These are phyloP conservation scores for Eupeodes luniger DNA, from an alignment of 2,888 invertebrate species.

Conservation along the genomic window DNA sequence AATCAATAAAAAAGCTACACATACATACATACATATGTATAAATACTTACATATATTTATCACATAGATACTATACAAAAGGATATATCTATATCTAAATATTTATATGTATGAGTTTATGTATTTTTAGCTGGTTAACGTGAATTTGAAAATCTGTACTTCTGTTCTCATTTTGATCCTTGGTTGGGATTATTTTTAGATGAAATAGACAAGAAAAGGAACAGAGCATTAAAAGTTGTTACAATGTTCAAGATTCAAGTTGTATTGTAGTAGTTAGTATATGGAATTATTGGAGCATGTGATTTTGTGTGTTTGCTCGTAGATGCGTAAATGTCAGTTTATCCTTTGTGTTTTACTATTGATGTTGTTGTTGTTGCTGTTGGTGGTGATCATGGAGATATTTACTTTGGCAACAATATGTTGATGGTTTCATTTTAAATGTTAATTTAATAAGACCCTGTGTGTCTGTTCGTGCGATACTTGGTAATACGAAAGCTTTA, in stretches of 20 bases:
- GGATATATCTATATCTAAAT: not conserved
- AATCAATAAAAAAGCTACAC: conserved; percentile 33
- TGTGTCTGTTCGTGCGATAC: not conserved
- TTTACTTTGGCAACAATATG: conserved; percentile 24
- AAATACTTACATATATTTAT: not conserved
- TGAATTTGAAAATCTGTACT: conserved; percentile 57
- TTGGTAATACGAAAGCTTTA: not conserved
- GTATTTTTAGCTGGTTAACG: conserved; percentile 40
- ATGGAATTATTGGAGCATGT: conserved; percentile 22
- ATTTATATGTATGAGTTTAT: not conserved
- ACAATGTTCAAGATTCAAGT: conserved; percentile 37
- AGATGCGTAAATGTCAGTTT: conserved; percentile 29
- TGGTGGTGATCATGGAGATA: conserved; percentile 20
- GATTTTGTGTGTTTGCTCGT: conserved; percentile 29
- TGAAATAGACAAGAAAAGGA: conserved; percentile 51
- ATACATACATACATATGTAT: not conserved
- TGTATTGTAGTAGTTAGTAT: not conserved
- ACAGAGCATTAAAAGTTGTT: conserved; percentile 44
- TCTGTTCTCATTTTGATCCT: conserved; percentile 55
- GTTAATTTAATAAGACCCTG: not conserved
- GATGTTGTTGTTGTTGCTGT: not conserved
- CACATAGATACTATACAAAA: not conserved
- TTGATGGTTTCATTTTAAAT: conserved; percentile 28
- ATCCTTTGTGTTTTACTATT: not conserved
- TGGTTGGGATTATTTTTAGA: conserved; percentile 50